Base-by-base conservation (phyloP, 2,888 invertebrate genomes). In the Caenorhabditis afra region DNA sequence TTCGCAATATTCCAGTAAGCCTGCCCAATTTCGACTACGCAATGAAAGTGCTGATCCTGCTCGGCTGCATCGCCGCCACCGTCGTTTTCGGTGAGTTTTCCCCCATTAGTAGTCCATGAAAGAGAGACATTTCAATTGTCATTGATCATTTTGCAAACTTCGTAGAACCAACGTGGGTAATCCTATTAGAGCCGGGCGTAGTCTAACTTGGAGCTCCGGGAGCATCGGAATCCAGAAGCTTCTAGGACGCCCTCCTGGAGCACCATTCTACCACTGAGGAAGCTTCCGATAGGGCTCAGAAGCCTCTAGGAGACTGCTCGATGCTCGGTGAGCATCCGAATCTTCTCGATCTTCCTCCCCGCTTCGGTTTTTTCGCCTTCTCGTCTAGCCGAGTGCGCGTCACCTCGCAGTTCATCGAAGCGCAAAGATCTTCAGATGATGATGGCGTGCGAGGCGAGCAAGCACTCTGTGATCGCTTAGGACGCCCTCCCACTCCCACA, bases 31-130 rank as follows among this genome's bases (percentile, higher is more conserved):
- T n/a, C 47, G 37, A 47, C n/a, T n/a, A n/a, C 39, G 37, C 37
- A 47, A 73, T 73, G 73, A 73, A 73, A 52, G 64, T 73, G 50
- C 50, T 73, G 58, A 65, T 73, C 58, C 52, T 73, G 47, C 58
- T 73, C 5, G 64, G 57, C 14, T 73, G 61, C 64, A 64, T 64
- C n/a, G 73, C 41, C 58, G 62, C 64, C 10, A 64, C 39, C 37
- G 73, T 47, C 35, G 73, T 73, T 29, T 73, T 73, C 29, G 73
- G 73, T 73, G 52, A 65, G 73, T 62, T 53, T 47, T 16, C 3
- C 11, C 20, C 37, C 3, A 41, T 41, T 41, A 41, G 41, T 41
- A 41, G 11, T 41, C 41, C 11, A 7, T 5, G 29, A 16, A 11
- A 4, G 47, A 47, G 35, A 11, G 39, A 29, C 29, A 7, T 29